Evolutionary conservation across 2,797 vertebrate species (phyloP).

Genomic region (Smutsia gigantea): DNA sequence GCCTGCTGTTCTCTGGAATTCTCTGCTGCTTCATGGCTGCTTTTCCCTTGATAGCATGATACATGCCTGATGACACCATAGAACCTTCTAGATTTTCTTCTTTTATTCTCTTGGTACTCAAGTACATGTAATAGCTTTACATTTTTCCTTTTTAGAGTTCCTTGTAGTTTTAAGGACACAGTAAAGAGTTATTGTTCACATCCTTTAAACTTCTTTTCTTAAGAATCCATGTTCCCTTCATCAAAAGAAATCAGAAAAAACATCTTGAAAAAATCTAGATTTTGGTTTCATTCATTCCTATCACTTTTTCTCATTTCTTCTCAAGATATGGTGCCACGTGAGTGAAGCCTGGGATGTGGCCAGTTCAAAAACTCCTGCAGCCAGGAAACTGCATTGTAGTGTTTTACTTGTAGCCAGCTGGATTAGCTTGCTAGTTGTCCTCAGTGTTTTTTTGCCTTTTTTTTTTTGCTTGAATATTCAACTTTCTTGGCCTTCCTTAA

Average conservation of each 20-base stretch:
- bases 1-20: conserved; percentile 37
- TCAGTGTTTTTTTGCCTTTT: neutral
- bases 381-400: neutral
- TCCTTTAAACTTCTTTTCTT: conserved; percentile 12
- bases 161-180: conserved; percentile 20
- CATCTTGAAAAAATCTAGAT: conserved; percentile 17
- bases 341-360: conserved; percentile 20
- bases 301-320: conserved; percentile 35
- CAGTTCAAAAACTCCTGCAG: conserved; percentile 6
- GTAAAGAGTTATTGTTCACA: conserved; percentile 5
- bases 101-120: conserved; percentile 44
- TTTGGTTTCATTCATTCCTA: conserved; percentile 57
- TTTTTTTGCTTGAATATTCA: conserved; percentile 16
- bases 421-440: conserved; percentile 23
- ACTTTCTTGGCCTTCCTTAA: neutral
- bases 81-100: conserved; percentile 57
- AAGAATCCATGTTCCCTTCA: conserved; percentile 18
- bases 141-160: conserved; percentile 40
- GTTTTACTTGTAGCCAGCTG: conserved; percentile 14
- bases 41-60: conserved; percentile 43
- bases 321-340: neutral
- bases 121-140: neutral
- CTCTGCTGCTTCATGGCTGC: neutral
- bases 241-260: neutral
- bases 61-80: conserved; percentile 31